Conservation (phyloP, 2,888 invertebrate genomes). For the Stenodema calcarata region DNA sequence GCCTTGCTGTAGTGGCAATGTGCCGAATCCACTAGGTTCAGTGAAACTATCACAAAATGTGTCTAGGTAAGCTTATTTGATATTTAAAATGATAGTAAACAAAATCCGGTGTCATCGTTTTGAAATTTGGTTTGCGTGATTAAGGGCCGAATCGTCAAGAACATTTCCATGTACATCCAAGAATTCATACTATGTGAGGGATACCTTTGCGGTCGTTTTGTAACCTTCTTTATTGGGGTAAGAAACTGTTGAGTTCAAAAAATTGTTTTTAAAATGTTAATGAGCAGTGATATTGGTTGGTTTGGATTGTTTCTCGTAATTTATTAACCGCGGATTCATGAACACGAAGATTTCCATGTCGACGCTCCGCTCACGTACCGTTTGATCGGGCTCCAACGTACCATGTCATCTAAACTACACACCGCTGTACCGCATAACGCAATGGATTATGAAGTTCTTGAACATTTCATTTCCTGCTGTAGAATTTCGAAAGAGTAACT, state of each 20-base stretch:
- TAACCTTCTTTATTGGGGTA: conserved; percentile 35
- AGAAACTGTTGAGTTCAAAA: conserved; percentile 38
- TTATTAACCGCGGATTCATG: not conserved
- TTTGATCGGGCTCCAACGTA: not conserved
- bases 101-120: not conserved
- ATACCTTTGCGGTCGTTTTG: conserved; percentile 32
- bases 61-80: not conserved
- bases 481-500: not conserved
- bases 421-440: not conserved
- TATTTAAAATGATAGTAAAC: conserved; percentile 23
- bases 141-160: not conserved
- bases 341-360: not conserved
- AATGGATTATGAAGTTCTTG: not conserved
- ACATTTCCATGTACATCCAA: not conserved
- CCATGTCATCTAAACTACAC: not conserved
- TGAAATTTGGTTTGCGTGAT: conserved; percentile 23
- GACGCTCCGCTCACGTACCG: not conserved
- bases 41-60: conserved; percentile 24
- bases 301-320: not conserved
- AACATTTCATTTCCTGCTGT: not conserved
- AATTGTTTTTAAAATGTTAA: conserved; percentile 20
- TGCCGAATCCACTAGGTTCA: conserved; percentile 23
- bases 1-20: conserved; percentile 20
- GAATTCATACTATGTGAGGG: conserved; percentile 25
- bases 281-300: not conserved